Conservation (phyloP, 2,888 invertebrate genomes). For the Limnephilus auricula region DNA sequence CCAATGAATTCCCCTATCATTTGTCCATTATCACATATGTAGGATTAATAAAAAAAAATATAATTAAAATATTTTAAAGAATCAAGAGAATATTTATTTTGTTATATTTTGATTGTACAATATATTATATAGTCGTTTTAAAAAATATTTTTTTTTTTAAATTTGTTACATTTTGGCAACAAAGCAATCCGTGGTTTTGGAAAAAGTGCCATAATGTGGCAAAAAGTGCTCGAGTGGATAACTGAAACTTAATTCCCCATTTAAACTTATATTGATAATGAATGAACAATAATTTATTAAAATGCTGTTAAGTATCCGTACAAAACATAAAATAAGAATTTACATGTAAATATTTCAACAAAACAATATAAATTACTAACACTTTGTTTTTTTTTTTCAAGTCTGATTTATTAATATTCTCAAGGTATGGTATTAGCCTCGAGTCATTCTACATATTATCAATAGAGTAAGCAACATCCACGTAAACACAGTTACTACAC, state of each 20-base stretch:
- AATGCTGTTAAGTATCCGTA: not conserved
- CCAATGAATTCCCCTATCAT: no score
- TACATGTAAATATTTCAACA: not conserved
- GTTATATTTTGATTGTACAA: no score
- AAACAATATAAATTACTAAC: not conserved
- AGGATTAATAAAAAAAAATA: no score
- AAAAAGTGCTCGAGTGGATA: no score
- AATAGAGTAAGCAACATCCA: not conserved
- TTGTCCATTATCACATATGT: no score
- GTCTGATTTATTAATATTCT: not conserved
- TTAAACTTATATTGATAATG: not conserved
- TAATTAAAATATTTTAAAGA: no score
- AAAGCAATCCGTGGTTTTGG: no score
- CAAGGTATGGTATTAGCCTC: not conserved
- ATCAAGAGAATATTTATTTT: no score
- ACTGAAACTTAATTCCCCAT: not conserved
- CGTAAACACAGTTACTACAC: not conserved
- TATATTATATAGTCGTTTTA: no score
- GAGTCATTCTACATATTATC: not conserved
- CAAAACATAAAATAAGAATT: not conserved
- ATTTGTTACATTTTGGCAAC: no score
- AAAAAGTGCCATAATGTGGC: no score
- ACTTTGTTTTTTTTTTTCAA: not conserved
- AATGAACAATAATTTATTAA: not conserved
- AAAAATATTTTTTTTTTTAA: no score